Base-by-base conservation (phyloP, 2,797 vertebrate genomes). In the Cryptoblepharus egeriae region DNA sequence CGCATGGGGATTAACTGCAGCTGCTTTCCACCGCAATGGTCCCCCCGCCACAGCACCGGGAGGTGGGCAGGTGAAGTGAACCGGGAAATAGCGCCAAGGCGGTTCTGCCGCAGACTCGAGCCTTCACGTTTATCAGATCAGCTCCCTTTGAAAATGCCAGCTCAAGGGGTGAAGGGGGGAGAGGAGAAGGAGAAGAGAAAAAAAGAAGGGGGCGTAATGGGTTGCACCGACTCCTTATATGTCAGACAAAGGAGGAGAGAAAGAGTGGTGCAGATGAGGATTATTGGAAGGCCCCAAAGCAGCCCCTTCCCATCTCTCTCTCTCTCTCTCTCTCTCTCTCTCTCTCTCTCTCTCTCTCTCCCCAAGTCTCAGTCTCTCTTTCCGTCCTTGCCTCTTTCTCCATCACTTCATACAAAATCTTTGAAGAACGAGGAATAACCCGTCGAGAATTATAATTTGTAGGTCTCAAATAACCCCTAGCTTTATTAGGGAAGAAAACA, bases 21-120 rank as follows among this genome's bases (percentile, higher is more conserved):
- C 76, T 67, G 69, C 76, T 61, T 84, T 84, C 76, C 82, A 74
- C 76, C 2, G 82, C 82, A 84, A 49, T 79, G 61, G 70, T 52
- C 69, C 76, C 82, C 82, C 82, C 39, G 49, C 30, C 76, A 45
- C 70, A 67, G 69, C 76, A 60, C 58, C 76, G 74, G 82, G 69
- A 84, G 82, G 76, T 79, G 82, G 82, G 82, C 82, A 84, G 76
- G 82, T 79, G 82, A 79, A 84, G 82, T 74, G 82, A 84, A 84
- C 82, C 82, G 82, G 76, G 76, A 84, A 84, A 84, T 84, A 79
- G 76, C 70, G 49, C 82, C 71, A 68, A 79, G 76, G 70, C 82
- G 52, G 70, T 58, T 79, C 76, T 84, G 82, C 82, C 30, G 82
- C 82, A 84, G 61, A 79, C 82, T 84, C 71, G 39, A 7, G 75